Base-by-base conservation (phyloP, 2,797 vertebrate species). In the Gymnopithys bicolor region DNA sequence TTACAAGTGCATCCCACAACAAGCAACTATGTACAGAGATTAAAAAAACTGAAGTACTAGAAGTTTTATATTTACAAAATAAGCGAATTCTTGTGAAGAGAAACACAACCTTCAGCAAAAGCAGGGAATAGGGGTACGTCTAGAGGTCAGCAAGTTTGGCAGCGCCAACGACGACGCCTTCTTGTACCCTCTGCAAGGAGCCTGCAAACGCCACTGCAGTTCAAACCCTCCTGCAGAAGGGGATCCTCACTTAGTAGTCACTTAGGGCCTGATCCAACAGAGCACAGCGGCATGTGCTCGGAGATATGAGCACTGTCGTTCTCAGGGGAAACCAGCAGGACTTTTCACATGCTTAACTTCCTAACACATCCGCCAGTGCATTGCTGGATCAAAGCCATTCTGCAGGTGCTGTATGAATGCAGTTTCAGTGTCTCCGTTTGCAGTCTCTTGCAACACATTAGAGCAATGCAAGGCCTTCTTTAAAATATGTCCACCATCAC, bases 1-100 rank as follows among this genome's bases (percentile, higher is more conserved):
- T 97, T 98, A 98, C 94, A 96, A 98, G 97, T 98, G 97, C 92
- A 97, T 97, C 95, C 97, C 97, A 97, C 97, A 97, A 97, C 95
- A 96, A 97, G 97, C 97, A 97, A 93, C 89, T 97, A 97, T 97
- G 96, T 98, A 98, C 97, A 98, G 96, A 96, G 97, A 95, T 97
- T 89, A 96, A 97, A 97, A 98, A 95, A 94, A 67, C 23, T 30
- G 48, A 97, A 96, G 89, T 94, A 93, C 89, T 96, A 97, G 91
- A 95, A 95, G 95, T 96, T 71, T 70, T 77, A 60, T 97, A 98
- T 94, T 97, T 97, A 97, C 96, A 96, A 93, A 93, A 78, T 94
- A 94, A 93, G 93, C 79, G 35, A 89, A 89, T 87, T 94, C 94
- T 93, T 96, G 93, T 88, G 69, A 94, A 96, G 96, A 91, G 93